Evolutionary conservation across 1,140 invertebrate genomes (phyloP).

Genomic region (Chelonus insularis): DNA sequence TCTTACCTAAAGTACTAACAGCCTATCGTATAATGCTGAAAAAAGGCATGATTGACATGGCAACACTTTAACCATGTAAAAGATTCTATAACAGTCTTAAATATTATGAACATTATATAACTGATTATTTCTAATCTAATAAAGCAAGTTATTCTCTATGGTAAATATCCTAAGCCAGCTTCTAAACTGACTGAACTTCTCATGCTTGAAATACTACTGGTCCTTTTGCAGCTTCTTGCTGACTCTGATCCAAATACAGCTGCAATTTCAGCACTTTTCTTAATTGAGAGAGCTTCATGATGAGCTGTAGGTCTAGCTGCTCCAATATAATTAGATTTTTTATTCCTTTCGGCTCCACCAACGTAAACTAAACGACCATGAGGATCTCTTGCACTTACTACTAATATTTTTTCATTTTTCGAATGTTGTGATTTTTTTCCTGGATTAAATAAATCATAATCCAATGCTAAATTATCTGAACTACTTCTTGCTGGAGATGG

Average conservation of each 20-base stretch:
- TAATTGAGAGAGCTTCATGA: conserved; percentile 78
- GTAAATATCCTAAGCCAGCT: conserved; percentile 55
- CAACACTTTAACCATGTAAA: too few relatives aligned
- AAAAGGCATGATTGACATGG: too few relatives aligned
- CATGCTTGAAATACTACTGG: conserved; percentile 51
- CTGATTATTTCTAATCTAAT: too few relatives aligned
- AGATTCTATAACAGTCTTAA: too few relatives aligned
- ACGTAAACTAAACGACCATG: conserved; percentile 62
- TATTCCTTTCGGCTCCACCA: conserved; percentile 57
- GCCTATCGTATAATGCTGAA: too few relatives aligned
- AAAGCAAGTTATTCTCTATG: conserved; percentile 40
- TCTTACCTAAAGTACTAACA: too few relatives aligned
- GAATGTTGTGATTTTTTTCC: conserved; percentile 53
- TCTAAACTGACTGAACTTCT: conserved; percentile 54
- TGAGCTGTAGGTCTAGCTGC: conserved; percentile 45
- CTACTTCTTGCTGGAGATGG: conserved; percentile 47
- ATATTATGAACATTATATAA: too few relatives aligned
- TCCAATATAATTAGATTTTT: conserved; percentile 43
- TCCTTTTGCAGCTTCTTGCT: conserved; percentile 42
- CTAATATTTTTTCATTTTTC: conserved; percentile 57
- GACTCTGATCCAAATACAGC: conserved; percentile 69
- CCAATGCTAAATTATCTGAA: conserved; percentile 69
- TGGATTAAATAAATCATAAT: conserved; percentile 71
- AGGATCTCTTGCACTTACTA: conserved; percentile 63
- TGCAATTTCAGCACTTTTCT: conserved; percentile 86